A percentile compares a stretch with the other conserved stretches of the same genome.
phyloP scores from a whole-genome alignment of 2,113 vertebrate species.

The Irena cyanogastra region DNA sequence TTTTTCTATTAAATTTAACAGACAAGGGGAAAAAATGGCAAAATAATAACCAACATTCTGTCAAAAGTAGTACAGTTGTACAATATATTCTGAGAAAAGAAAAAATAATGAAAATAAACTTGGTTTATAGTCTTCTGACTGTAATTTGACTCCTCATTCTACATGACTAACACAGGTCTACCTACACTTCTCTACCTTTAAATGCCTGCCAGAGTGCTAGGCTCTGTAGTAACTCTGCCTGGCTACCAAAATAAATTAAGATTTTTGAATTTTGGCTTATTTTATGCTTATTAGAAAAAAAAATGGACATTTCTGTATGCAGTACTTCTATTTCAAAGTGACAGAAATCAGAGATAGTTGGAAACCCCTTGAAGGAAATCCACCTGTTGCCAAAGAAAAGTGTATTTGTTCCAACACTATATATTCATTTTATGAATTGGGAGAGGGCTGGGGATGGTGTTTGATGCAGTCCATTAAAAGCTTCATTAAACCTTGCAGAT shows the following conservation, averaged over 20 bases:
- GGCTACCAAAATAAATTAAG: neutral
- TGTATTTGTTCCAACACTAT: neutral
- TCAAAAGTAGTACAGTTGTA: conserved; percentile 7
- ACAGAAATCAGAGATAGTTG: neutral
- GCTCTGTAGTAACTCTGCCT: neutral
- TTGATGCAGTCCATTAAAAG: neutral
- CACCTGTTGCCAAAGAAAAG: neutral
- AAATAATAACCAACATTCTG: neutral
- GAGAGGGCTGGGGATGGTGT: neutral
- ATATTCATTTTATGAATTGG: neutral
- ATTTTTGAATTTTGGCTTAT: neutral
- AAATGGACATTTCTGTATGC: neutral
- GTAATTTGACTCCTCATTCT: neutral
- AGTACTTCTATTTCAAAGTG: neutral
- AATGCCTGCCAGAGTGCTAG: neutral
- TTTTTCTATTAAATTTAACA: conserved; percentile 64
- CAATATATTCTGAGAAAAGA: neutral
- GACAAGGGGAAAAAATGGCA: neutral
- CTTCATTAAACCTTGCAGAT: neutral
- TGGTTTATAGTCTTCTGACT: neutral
- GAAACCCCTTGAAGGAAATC: neutral
- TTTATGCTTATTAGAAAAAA: neutral
- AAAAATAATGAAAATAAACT: neutral
- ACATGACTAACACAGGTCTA: neutral
- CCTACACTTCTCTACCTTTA: neutral